Evolutionary conservation across 2,888 invertebrate genomes (phyloP), one percentile per base, ranked within the genome.

Genomic region (Melipona beecheii): DNA sequence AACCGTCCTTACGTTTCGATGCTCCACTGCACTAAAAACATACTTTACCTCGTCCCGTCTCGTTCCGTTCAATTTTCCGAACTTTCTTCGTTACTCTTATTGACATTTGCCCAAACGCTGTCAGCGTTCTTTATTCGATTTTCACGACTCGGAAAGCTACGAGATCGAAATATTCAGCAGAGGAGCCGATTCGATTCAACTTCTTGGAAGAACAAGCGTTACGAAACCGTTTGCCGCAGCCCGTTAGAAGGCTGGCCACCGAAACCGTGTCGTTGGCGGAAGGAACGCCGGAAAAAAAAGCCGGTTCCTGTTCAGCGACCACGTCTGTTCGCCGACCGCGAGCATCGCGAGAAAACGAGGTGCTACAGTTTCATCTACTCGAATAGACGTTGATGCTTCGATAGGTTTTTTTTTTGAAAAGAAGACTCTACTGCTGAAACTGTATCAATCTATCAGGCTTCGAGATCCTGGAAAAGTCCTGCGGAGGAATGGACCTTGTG

Each of bases 251-350:
- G 56, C 54, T 54, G 52, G 2, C 50, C 60, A 36, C 72, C 81
- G 81, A 81, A 81, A 80, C 79, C 80, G 79, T 80, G 79, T 71
- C 70, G 79, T 68, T 81, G 62, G 60, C 72, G 81, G 81, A 68
- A 81, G 54, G 73, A 81, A 81, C 81, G 36, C 73, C 81, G 81
- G 81, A 81, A 81, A 81, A 81, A 81, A 62, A 49, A 78, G 64
- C 52, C 74, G 64, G 83, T 82, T 82, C 75, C 82, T 75, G 43
- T 75, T 82, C 76, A 64, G 62, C 83, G 76, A 70, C 69, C 68
- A 24, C 71, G 75, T 54, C 72, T 24, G 49, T 21, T 75, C 69
- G 24, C 70, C 31, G 66, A 69, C 43, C 72, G 17, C 21, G 27
- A 56, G 78, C 43, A 31, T 31, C 64, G 21, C 64, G 64, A 36